Evolutionary conservation across 2,888 invertebrate genomes (phyloP).

Genomic region (Chrysomela aeneicollis): DNA sequence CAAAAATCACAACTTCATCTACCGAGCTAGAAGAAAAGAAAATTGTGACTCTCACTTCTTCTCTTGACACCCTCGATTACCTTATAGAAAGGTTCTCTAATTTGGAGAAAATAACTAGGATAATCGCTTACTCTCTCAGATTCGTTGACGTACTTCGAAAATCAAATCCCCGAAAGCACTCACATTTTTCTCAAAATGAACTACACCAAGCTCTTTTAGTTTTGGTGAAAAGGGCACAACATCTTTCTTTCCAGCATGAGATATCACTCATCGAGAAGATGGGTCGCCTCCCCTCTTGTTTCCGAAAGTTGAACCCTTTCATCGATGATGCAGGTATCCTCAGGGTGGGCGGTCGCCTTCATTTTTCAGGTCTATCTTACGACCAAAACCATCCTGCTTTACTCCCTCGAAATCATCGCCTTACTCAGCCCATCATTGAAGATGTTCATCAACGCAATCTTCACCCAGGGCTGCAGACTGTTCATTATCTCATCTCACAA

Average conservation of each 20-base stretch:
- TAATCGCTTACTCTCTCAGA: background rate
- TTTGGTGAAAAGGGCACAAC: background rate
- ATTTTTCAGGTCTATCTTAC: background rate
- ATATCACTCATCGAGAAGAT: background rate
- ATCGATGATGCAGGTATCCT: background rate
- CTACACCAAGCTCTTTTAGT: background rate
- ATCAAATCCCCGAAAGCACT: too few species aligned
- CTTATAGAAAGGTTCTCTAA: background rate
- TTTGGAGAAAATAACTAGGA: background rate
- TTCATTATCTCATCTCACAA: constrained; percentile 8
- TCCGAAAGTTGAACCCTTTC: background rate
- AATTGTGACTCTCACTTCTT: background rate
- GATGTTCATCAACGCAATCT: constrained; percentile 17
- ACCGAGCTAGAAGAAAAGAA: too few species aligned
- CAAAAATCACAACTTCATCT: too few species aligned
- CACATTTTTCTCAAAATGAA: background rate
- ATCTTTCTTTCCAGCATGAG: background rate
- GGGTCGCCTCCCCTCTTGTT: background rate
- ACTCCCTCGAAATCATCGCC: constrained; percentile 7
- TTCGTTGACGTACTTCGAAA: background rate
- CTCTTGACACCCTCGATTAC: background rate
- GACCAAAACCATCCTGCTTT: constrained; percentile 19
- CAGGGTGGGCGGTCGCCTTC: background rate
- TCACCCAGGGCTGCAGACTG: constrained; percentile 16
- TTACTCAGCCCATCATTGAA: constrained; percentile 13